phyloP scores from a whole-genome alignment of 2,888 invertebrate species.

The Drosophila longiperda region DNA sequence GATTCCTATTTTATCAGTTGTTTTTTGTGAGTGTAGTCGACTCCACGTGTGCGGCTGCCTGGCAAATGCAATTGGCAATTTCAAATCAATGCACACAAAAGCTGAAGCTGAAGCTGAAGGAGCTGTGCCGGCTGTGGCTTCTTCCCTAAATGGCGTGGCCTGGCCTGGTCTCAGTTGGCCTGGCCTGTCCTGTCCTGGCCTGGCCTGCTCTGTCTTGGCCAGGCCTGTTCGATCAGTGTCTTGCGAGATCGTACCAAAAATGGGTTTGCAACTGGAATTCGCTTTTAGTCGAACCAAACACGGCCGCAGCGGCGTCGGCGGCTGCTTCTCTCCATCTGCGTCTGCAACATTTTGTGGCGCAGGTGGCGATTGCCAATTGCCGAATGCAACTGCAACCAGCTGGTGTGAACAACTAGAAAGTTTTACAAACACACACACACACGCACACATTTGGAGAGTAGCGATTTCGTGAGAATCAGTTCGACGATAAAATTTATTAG shows the following conservation, averaged over 20 bases:
- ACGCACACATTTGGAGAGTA: not conserved
- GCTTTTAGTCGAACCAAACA: slow-evolving; percentile 70
- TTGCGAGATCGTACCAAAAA: slow-evolving; percentile 75
- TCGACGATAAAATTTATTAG: slow-evolving; percentile 71
- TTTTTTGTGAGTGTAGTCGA: slow-evolving; percentile 9
- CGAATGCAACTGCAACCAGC: slow-evolving; percentile 41
- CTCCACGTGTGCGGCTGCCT: slow-evolving; percentile 70
- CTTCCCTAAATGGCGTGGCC: slow-evolving; percentile 71
- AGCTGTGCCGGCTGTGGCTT: slow-evolving; percentile 47
- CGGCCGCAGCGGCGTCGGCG: slow-evolving; percentile 25
- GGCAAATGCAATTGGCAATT: slow-evolving; percentile 54
- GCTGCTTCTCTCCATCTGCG: slow-evolving; percentile 23
- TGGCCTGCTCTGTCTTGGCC: slow-evolving; percentile 30
- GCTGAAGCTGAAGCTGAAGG: slow-evolving; percentile 20
- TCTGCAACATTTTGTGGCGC: slow-evolving; percentile 51
- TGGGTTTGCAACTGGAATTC: slow-evolving; percentile 81
- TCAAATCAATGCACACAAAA: slow-evolving; percentile 67
- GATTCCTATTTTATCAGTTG: too few relatives aligned
- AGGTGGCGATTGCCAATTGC: slow-evolving; percentile 69
- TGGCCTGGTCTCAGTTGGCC: slow-evolving; percentile 37
- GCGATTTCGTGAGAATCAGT: slow-evolving; percentile 74
- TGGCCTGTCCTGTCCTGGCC: slow-evolving; percentile 30
- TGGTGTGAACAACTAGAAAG: slow-evolving; percentile 79
- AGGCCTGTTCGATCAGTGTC: slow-evolving; percentile 50
- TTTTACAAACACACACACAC: slow-evolving; percentile 32